Conservation (phyloP, 2,797 vertebrate genomes). For the Liparis tanakae region DNA sequence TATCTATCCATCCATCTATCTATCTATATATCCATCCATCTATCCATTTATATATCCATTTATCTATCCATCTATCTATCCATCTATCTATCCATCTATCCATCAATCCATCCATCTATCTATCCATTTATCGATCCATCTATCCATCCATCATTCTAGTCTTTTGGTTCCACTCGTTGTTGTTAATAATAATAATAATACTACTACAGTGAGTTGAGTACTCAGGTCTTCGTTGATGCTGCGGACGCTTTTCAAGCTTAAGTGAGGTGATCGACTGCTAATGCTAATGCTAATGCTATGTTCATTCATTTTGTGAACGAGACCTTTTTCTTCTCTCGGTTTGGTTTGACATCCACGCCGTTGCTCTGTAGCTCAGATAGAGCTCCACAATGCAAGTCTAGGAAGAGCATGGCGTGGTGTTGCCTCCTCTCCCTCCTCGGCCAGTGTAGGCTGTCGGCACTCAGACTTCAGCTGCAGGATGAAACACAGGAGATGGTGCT, state of each 20-base stretch:
- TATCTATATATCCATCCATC: too few species aligned
- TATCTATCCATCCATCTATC: too few species aligned
- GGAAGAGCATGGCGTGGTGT: not conserved
- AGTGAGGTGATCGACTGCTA: not conserved
- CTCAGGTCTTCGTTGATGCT: too few species aligned
- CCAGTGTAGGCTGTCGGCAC: constrained; percentile 19
- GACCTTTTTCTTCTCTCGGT: too few species aligned
- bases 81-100: too few species aligned
- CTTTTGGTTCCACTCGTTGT: too few species aligned
- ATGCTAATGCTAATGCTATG: not conserved
- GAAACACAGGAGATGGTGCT: not conserved
- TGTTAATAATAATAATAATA: too few species aligned
- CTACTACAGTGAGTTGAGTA: too few species aligned
- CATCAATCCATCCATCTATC: not conserved
- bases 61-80: too few species aligned
- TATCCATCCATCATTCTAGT: too few species aligned
- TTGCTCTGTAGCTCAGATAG: not conserved
- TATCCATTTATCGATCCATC: too few species aligned
- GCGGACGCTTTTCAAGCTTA: not conserved
- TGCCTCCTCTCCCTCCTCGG: constrained; percentile 49
- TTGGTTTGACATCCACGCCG: not conserved
- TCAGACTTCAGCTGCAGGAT: constrained; percentile 13
- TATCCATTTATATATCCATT: too few species aligned
- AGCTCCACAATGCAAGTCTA: not conserved
- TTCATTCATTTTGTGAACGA: not conserved